phyloP scores from a whole-genome alignment of 2,113 vertebrate genomes.

The Oxygymnocypris stewartii region DNA sequence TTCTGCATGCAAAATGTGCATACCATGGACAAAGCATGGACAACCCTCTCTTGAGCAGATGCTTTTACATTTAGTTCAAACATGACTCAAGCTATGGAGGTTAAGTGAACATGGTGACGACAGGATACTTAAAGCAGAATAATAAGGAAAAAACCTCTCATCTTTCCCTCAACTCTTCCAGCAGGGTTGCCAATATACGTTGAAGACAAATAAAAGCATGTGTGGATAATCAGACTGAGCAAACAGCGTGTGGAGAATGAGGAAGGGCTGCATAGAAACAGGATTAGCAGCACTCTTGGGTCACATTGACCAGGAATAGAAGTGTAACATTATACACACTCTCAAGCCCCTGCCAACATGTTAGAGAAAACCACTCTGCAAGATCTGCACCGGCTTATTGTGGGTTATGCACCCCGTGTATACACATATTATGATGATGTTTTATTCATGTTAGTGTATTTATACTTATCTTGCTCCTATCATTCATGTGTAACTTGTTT shows the following conservation, averaged over 20 bases:
- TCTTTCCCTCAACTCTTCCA: constrained; percentile 10
- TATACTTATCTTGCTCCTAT: neutral
- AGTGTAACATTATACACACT: constrained; percentile 72
- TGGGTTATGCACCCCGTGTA: neutral
- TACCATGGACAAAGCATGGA: neutral
- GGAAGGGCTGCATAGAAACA: constrained; percentile 42
- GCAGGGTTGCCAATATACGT: neutral
- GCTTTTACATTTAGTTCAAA: neutral
- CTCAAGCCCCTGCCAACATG: constrained; percentile 58
- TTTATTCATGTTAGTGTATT: neutral
- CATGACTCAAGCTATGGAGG: neutral
- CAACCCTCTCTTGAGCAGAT: neutral
- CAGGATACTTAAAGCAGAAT: neutral
- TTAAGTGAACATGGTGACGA: constrained; percentile 16
- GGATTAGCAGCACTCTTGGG: constrained; percentile 55
- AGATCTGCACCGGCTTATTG: neutral
- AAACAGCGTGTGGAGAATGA: constrained; percentile 28
- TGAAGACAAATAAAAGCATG: constrained; percentile 27
- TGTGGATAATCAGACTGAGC: constrained; percentile 20
- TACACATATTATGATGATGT: neutral
- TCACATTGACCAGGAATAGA: constrained; percentile 75
- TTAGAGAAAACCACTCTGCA: constrained; percentile 21
- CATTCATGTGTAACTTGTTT: neutral
- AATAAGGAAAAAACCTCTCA: neutral
- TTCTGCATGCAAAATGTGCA: neutral